Conservation (phyloP, 2,113 vertebrate species). For the Nematolebias whitei region DNA sequence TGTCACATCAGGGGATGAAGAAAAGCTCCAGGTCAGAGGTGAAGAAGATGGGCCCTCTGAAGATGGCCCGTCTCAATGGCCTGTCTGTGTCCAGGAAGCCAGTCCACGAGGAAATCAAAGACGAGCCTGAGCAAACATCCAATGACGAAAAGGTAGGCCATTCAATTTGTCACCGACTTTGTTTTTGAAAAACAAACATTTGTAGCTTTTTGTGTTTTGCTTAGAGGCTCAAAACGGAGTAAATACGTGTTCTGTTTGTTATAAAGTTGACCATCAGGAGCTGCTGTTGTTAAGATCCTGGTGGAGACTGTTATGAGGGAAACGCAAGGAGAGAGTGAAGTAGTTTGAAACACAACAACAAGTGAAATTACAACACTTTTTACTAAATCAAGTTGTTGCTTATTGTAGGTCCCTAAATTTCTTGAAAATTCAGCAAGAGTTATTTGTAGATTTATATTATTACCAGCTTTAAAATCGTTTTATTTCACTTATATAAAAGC, state of each 20-base stretch:
- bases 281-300: not conserved
- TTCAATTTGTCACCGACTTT: not conserved
- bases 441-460: not conserved
- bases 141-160: slow-evolving; percentile 90
- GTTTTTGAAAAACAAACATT: not conserved
- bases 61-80: slow-evolving; percentile 90
- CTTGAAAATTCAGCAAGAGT: not conserved
- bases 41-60: slow-evolving; percentile 93
- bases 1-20: slow-evolving; percentile 87
- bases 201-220: not conserved
- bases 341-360: not conserved
- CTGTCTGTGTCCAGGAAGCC: slow-evolving; percentile 86
- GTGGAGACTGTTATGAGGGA: not conserved
- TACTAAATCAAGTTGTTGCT: not conserved
- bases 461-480: not conserved
- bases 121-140: slow-evolving; percentile 86
- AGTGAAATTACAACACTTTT: not conserved
- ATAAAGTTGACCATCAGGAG: not conserved
- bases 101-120: slow-evolving; percentile 84
- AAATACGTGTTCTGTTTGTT: not conserved
- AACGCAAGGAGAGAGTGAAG: not conserved
- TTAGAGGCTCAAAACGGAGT: not conserved
- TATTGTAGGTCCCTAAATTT: not conserved
- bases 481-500: not conserved
- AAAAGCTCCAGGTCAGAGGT: slow-evolving; percentile 86